Evolutionary conservation across 2,888 invertebrate genomes (phyloP).

Genomic region (Zygaena filipendulae): DNA sequence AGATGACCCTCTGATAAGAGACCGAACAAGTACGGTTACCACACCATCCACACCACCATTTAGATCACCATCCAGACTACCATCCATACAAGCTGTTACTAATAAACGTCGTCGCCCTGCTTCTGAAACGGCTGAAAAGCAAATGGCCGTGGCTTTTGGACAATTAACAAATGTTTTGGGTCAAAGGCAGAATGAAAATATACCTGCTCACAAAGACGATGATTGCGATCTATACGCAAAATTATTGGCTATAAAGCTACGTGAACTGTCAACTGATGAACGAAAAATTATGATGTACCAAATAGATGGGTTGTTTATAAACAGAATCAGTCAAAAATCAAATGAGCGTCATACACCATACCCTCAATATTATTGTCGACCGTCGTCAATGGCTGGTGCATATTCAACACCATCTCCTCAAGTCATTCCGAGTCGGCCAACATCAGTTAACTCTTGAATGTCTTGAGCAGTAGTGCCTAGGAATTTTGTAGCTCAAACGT

Average conservation of each 20-base stretch:
- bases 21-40: conserved; percentile 11
- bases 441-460: conserved; percentile 15
- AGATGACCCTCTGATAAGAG: too few relatives aligned
- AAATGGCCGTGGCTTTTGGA: conserved; percentile 17
- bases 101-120: conserved; percentile 16
- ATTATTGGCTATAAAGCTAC: conserved; percentile 20
- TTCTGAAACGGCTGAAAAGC: conserved; percentile 16
- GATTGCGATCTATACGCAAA: conserved; percentile 22
- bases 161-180: conserved; percentile 18
- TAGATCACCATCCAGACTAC: too few relatives aligned
- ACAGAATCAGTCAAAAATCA: conserved; percentile 13
- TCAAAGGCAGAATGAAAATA: conserved; percentile 13
- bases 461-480: too few relatives aligned
- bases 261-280: conserved; percentile 16
- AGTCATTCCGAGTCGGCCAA: conserved; percentile 15
- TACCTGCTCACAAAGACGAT: conserved; percentile 17
- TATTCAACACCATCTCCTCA: conserved; percentile 12
- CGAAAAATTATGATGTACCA: conserved; percentile 17
- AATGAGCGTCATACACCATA: conserved; percentile 8
- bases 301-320: conserved; percentile 18
- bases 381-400: conserved; percentile 7
- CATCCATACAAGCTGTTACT: conserved; percentile 1
- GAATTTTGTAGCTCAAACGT: too few relatives aligned
- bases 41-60: conserved; percentile 9
- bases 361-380: conserved; percentile 9